Evolutionary conservation across 2,797 vertebrate species (phyloP).

Genomic region (Telmatherina bonti): DNA sequence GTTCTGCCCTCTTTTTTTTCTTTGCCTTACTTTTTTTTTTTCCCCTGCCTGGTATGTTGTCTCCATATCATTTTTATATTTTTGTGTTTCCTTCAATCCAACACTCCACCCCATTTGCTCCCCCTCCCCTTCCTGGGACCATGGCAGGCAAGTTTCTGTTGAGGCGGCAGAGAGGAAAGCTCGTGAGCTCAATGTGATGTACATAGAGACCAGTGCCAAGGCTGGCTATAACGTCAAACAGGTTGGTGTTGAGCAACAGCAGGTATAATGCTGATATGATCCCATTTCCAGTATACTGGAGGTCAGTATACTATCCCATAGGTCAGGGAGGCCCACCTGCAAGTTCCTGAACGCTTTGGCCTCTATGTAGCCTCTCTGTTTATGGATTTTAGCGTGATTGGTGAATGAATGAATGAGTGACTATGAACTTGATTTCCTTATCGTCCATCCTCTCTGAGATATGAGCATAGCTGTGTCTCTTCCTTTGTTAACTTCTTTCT

Average conservation of each 20-base stretch:
- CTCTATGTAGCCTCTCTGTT: constrained; percentile 34
- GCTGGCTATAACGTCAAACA: constrained; percentile 87
- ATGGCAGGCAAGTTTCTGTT: constrained; percentile 88
- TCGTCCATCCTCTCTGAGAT: constrained; percentile 61
- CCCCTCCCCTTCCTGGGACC: constrained; percentile 66
- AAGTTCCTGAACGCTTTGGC: constrained; percentile 14
- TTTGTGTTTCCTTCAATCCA: constrained; percentile 68
- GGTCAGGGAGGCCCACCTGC: constrained; percentile 29
- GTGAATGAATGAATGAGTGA: constrained; percentile 47
- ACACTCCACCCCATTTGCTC: constrained; percentile 45
- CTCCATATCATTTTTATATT: constrained; percentile 67
- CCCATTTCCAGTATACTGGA: constrained; percentile 31
- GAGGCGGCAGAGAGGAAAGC: constrained; percentile 88
- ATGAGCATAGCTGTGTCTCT: constrained; percentile 59
- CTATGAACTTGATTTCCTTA: constrained; percentile 49
- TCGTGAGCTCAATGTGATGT: constrained; percentile 88
- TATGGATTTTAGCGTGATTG: constrained; percentile 46
- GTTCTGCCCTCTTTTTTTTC: constrained; percentile 31
- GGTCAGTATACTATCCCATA: constrained; percentile 14
- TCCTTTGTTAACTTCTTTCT: constrained; percentile 56
- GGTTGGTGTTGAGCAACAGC: constrained; percentile 78
- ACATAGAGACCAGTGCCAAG: constrained; percentile 89
- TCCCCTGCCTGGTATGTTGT: constrained; percentile 49
- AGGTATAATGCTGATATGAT: constrained; percentile 41
- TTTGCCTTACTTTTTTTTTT: constrained; percentile 56